Base-by-base conservation (phyloP, 2,113 vertebrate genomes). In the Syngnathus floridae region DNA sequence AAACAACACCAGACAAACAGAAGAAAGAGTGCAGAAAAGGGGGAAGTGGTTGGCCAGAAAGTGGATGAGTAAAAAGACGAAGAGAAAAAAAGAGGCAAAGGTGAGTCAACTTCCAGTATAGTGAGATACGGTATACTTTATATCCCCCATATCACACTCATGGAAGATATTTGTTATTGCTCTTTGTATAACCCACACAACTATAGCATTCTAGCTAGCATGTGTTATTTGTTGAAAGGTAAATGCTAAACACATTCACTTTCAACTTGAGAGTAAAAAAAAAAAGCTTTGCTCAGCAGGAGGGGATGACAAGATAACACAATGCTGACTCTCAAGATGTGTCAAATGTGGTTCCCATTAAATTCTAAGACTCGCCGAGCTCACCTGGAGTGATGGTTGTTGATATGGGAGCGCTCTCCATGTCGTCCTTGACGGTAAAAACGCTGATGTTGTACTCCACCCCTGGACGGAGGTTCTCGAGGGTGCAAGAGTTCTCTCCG, bases 361-460 rank as follows among this genome's bases (percentile, higher is more conserved):
- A 41, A 12, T 40, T 7, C 62, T 37, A n/a, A 17, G 5, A n/a
- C 26, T 7, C n/a, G 26, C 11, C 19, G 19, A 31, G 26, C 87
- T 89, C 91, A 99, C 97, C 93, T 88, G 92, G 94, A 13, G 91
- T 93, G 76, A 96, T 76, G 57, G 89, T 92, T 74, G 91, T 92
- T 5, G 92, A 96, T 77, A 96, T 76, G 6, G 97, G 95, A 22
- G 73, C 5, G 36, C 97, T 98, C 91, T 98, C 95, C 88, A 94
- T 93, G 62, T 93, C 82, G 0, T 92, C 93, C 82, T 96, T 98
- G 49, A 98, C 90, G 0, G 96, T 90, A 41, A 93, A 93, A 66
- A 99, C 93, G 0, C 95, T 99, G 90, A 99, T 86, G 0, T 97
- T 97, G 89, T 99, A 99, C 76, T 97, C 94, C 71, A 99, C 83